Base-by-base conservation (phyloP, 2,797 vertebrate species). In the Tangara arthus region DNA sequence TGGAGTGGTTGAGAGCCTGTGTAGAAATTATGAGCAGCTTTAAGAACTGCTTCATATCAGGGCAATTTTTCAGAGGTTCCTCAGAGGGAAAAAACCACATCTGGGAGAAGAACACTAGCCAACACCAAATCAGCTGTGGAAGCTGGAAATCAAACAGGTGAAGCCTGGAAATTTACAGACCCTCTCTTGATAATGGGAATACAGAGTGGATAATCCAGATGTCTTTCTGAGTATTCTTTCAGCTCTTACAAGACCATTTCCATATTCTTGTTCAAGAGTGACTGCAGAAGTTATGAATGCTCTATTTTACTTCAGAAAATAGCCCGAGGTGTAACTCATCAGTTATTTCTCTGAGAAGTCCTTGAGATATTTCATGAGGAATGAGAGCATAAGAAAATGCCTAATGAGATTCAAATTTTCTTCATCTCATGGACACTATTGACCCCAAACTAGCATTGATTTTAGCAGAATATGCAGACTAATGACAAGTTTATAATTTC, bases 401-500 rank as follows among this genome's bases (percentile, higher is more conserved):
- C 52, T 53, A 57, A 75, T 15, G 70, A 66, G 65, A 92, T 89
- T 69, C 7, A 82, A 41, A 39, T 91, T 85, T 79, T 77, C 53
- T 70, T 90, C 44, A 72, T 30, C 27, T 89, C 19, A 39, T 26
- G 22, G 60, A 63, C 34, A 7, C 15, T 42, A 42, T 8, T 61
- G 69, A 75, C 65, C 76, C 47, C 44, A 65, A 70, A 68, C n/a
- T 65, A 82, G 20, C 37, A 86, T 27, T 72, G 66, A 82, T 75
- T 87, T 91, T 34, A 65, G 61, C 12, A 69, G 37, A 88, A 61
- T 39, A n/a, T 35, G 32, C 55, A 80, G 81, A 82, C 49, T 91
- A 93, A 89, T 32, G 76, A 44, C 28, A 93, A 35, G 44, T 52
- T 73, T 30, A 59, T 90, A 71, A 95, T 97, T 96, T 86, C 56